Base-by-base conservation (phyloP, 2,113 vertebrate species). In the Protobothrops mucrosquamatus region DNA sequence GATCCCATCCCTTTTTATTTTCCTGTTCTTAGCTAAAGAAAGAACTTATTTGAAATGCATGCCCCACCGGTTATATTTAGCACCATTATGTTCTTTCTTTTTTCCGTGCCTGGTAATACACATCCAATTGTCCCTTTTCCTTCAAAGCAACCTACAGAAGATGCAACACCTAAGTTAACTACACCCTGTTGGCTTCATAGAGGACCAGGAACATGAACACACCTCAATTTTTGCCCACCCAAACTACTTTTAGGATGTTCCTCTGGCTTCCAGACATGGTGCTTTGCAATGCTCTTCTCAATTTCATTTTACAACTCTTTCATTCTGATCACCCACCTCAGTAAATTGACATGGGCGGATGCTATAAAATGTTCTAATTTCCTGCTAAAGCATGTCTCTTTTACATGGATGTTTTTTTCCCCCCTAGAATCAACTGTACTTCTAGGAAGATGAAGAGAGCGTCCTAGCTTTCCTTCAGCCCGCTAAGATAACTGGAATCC, bases 1-100 rank as follows among this genome's bases (percentile, higher is more conserved):
- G 0, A 91, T 89, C 94, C 23, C 4, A 34, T 64, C 85, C 81
- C 46, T 18, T 85, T 89, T 5, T 59, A 56, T 18, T 52, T 93
- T 59, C 86, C 89, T 95, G 52, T 94, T 96, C 92, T 88, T 69
- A 22, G 52, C 10, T 90, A 9, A 59, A 85, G 39, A 93, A n/a
- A 85, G 43, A 87, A 87, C 24, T 3, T 59, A 52, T 88, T 23
- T 94, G 26, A 93, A 95, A 86, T 94, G 93, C 0, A 18, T 39
- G 23, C 22, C 22, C 34, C 7, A 14, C 0, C 12, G 0, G 55
- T 81, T 54, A n/a, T 55, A 81, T 85, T 89, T 9, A 51, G 26
- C 43, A 64, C 1, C 6, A 48, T 64, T 57, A 3, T 29, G 26
- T 29, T 24, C 56, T 8, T 6, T 9, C 39, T 39, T 91, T 90